Evolutionary conservation across 1,140 invertebrate species (phyloP).

Genomic region (Oedothorax gibbosus): DNA sequence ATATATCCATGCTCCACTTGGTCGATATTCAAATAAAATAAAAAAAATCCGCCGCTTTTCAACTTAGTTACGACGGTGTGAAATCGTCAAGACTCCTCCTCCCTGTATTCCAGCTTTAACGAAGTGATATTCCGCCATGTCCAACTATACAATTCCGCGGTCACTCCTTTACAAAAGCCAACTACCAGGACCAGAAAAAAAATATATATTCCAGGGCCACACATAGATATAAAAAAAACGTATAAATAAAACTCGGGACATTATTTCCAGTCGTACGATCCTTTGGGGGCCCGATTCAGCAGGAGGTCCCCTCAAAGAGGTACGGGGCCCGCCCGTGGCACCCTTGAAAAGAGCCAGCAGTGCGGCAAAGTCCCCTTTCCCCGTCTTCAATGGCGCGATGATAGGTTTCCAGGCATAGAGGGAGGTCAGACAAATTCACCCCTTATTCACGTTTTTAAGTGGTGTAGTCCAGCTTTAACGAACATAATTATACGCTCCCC

Average conservation of each 20-base stretch:
- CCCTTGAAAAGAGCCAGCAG: conserved; percentile 55
- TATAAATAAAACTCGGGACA: conserved; percentile 45
- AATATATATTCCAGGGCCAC: background rate
- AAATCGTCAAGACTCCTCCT: conserved; percentile 34
- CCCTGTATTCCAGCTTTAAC: conserved; percentile 33
- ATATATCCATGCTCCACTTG: conserved; percentile 50
- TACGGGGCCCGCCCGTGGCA: conserved; percentile 26
- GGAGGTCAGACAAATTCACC: conserved; percentile 60
- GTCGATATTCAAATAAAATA: conserved; percentile 36
- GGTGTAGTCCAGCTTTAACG: conserved; percentile 61
- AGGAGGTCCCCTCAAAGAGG: conserved; percentile 18
- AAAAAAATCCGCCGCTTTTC: conserved; percentile 47
- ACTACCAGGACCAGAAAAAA: conserved; percentile 1
- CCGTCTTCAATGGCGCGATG: conserved; percentile 41
- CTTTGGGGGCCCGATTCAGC: conserved; percentile 1
- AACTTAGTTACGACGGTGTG: conserved; percentile 40
- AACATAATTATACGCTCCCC: conserved; percentile 59
- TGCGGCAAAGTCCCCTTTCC: conserved; percentile 15
- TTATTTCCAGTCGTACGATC: conserved; percentile 42
- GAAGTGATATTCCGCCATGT: conserved; percentile 43
- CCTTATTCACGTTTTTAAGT: conserved; percentile 61
- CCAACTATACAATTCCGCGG: conserved; percentile 20
- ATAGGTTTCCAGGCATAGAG: conserved; percentile 23
- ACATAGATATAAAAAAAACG: conserved; percentile 11
- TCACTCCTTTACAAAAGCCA: conserved; percentile 49